These are phyloP conservation scores for Polietes domitor DNA, from an alignment of 2,888 invertebrate genomes.

Conservation along the genomic window DNA sequence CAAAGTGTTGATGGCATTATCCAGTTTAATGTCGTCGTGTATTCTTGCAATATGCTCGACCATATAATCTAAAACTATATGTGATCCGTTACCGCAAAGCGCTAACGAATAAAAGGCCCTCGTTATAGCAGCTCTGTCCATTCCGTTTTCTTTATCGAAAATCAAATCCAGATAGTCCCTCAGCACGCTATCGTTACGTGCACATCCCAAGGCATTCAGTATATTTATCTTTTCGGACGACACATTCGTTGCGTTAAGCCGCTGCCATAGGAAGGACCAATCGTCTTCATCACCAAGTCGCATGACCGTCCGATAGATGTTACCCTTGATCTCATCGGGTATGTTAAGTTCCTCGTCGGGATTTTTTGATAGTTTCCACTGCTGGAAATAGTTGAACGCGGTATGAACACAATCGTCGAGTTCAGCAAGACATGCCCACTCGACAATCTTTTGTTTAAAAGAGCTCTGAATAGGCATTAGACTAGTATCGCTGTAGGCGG, in stretches of 20 bases:
- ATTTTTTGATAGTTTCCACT: slow-evolving; percentile 83
- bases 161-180: slow-evolving; percentile 85
- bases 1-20: slow-evolving; percentile 81
- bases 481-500: slow-evolving; percentile 81
- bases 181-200: slow-evolving; percentile 79
- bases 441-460: slow-evolving; percentile 82
- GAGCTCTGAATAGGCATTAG: slow-evolving; percentile 84
- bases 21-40: slow-evolving; percentile 80
- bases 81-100: slow-evolving; percentile 86
- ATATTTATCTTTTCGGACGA: slow-evolving; percentile 86
- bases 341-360: slow-evolving; percentile 85
- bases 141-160: slow-evolving; percentile 84
- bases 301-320: slow-evolving; percentile 88
- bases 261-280: slow-evolving; percentile 89
- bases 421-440: slow-evolving; percentile 84
- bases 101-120: slow-evolving; percentile 85
- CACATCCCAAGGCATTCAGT: slow-evolving; percentile 86
- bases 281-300: slow-evolving; percentile 85
- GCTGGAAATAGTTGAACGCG: slow-evolving; percentile 83
- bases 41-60: slow-evolving; percentile 85
- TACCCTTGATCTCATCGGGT: slow-evolving; percentile 86
- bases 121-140: slow-evolving; percentile 88
- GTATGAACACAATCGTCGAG: slow-evolving; percentile 84
- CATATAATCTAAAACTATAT: slow-evolving; percentile 87
- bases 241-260: slow-evolving; percentile 85